A percentile compares a stretch with the other conserved stretches of the same genome.
phyloP scores from a whole-genome alignment of 1,140 invertebrate genomes.

The Drosophila ercepeae region DNA sequence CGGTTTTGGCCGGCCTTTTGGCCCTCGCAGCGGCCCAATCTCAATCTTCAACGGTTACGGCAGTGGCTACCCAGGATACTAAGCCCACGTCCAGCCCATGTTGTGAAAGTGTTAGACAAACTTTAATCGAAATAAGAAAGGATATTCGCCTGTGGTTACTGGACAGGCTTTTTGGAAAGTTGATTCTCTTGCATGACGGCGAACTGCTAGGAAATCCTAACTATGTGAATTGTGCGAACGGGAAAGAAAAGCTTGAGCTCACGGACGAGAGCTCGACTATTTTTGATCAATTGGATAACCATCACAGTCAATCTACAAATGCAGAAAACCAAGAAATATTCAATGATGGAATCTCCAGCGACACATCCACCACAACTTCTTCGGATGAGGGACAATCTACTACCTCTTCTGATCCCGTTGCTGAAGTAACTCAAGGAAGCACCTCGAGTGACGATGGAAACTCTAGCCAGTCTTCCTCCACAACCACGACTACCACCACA shows the following conservation, averaged over 20 bases:
- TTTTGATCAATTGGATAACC: slow-evolving; percentile 4
- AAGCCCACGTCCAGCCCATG: slow-evolving; percentile 33
- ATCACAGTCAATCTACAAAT: not conserved
- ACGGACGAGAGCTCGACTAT: slow-evolving; percentile 14
- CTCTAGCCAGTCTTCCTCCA: not conserved
- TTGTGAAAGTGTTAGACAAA: slow-evolving; percentile 75
- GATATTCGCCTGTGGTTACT: slow-evolving; percentile 68
- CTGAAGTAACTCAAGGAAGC: not conserved
- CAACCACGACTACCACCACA: slow-evolving; percentile 1
- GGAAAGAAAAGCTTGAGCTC: slow-evolving; percentile 12
- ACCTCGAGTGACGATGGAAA: not conserved
- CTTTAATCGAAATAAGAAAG: slow-evolving; percentile 64
- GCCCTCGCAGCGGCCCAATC: slow-evolving; percentile 51
- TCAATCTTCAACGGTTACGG: slow-evolving; percentile 36
- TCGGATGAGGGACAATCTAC: not conserved
- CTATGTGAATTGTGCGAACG: slow-evolving; percentile 45
- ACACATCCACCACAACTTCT: not conserved
- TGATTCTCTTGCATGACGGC: slow-evolving; percentile 56
- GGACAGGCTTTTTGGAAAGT: slow-evolving; percentile 66
- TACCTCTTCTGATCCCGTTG: not conserved
- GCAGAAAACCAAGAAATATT: not conserved
- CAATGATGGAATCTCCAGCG: slow-evolving; percentile 1
- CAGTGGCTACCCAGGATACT: slow-evolving; percentile 26
- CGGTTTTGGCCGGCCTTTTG: slow-evolving; percentile 48
- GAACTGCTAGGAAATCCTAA: slow-evolving; percentile 52